Evolutionary conservation across 2,888 invertebrate genomes (phyloP), one percentile per base, ranked within the genome.

Genomic region (Gerris lacustris): DNA sequence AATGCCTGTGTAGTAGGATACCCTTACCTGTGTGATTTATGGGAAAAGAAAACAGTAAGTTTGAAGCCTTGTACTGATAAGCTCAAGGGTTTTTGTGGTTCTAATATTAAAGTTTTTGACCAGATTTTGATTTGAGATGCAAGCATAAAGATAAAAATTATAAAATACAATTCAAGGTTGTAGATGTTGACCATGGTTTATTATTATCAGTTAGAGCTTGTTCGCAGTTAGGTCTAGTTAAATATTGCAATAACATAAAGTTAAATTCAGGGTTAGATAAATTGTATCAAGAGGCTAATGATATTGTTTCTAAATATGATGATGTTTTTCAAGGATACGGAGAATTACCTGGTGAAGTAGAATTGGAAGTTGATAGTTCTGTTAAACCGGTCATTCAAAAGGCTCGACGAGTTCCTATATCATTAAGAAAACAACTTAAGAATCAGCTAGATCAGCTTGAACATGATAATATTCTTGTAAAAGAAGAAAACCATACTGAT

Each of bases 111-210:
- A 55, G 55, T 55, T 9, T 55, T 55, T 55, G 55, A 5, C 55
- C 55, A 55, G 55, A 55, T 55, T n/a, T n/a, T 11, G 55, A 55
- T 55, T 55, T 55, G 15, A 55, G 55, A 55, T 55, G 55, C 15
- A 55, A 55, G 55, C 15, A 55, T 55, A 55, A 55, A 15, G 55
- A 55, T 55, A 55, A 55, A 55, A 55, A 9, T 55, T 55, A 55
- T 15, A 55, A 55, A 55, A 55, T 55, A 55, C 55, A 11, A 15
- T 55, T 55, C 55, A 55, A 55, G 15, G 55, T 55, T 55, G 55
- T 55, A 55, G 55, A 55, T 55, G 55, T 55, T 55, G 55, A 55
- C 15, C 55, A 55, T 55, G 55, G 55, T 55, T 55, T 55, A 55
- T 15, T 15, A 55, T 55, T 55, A 55, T 55, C 11, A 55, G 55